Conservation (phyloP, 2,888 invertebrate species). For the Hypsopygia costalis region DNA sequence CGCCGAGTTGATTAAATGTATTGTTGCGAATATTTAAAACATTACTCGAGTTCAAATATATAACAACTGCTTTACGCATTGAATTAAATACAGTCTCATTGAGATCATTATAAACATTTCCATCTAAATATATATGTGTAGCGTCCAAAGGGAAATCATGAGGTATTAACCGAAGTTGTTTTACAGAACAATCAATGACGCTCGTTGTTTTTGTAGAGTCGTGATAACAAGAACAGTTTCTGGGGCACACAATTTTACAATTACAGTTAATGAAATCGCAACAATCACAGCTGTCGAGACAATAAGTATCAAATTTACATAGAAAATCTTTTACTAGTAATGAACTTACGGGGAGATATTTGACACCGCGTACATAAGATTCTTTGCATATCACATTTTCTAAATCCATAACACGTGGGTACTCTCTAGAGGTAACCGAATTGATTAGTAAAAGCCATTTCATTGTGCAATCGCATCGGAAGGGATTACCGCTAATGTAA, state of each 20-base stretch:
- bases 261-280: slow-evolving; percentile 97
- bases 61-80: slow-evolving; percentile 79
- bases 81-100: slow-evolving; percentile 69
- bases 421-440: slow-evolving; percentile 89
- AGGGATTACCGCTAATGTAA: slow-evolving; percentile 95
- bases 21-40: slow-evolving; percentile 91
- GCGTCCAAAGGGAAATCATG: slow-evolving; percentile 93
- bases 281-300: slow-evolving; percentile 95
- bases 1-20: slow-evolving; percentile 89
- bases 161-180: slow-evolving; percentile 87
- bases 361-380: slow-evolving; percentile 89
- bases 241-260: slow-evolving; percentile 96
- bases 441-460: slow-evolving; percentile 96
- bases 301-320: slow-evolving; percentile 93
- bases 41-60: slow-evolving; percentile 91
- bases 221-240: slow-evolving; percentile 96
- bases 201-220: slow-evolving; percentile 95
- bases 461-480: slow-evolving; percentile 97
- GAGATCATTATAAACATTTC: slow-evolving; percentile 91
- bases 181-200: slow-evolving; percentile 93
- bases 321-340: slow-evolving; percentile 91
- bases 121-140: slow-evolving; percentile 95
- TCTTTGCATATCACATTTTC: slow-evolving; percentile 93
- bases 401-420: slow-evolving; percentile 93
- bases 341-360: slow-evolving; percentile 87